These are phyloP conservation scores for Orientallactaga sibirica DNA, from an alignment of 2,797 vertebrate genomes.

Conservation along the genomic window DNA sequence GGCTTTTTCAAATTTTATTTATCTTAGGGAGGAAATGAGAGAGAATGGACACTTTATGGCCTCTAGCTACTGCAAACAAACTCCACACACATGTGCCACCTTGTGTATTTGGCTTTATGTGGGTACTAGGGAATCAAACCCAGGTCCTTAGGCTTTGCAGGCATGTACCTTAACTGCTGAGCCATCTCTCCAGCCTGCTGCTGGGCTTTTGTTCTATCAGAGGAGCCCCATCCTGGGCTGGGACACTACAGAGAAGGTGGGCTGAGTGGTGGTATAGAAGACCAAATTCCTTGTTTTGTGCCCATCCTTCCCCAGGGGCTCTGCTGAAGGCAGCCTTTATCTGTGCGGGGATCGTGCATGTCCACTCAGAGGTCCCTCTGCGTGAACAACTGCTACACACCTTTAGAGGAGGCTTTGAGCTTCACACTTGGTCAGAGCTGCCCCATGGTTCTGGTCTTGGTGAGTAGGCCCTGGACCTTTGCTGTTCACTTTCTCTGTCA, in stretches of 20 bases:
- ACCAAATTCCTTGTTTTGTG: not conserved
- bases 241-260: not conserved
- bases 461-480: conserved; percentile 75
- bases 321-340: conserved; percentile 96
- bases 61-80: too few relatives aligned
- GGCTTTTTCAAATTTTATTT: not conserved
- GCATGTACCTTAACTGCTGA: too few relatives aligned
- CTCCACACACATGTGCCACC: too few relatives aligned
- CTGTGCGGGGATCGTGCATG: conserved; percentile 91
- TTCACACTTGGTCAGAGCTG: conserved; percentile 95
- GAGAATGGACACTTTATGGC: too few relatives aligned
- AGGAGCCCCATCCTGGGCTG: not conserved
- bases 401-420: conserved; percentile 94
- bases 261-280: not conserved
- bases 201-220: not conserved
- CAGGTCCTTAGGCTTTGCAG: too few relatives aligned
- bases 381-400: conserved; percentile 90
- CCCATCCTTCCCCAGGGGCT: conserved; percentile 90
- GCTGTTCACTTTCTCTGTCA: not conserved
- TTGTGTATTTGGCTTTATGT: too few relatives aligned
- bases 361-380: conserved; percentile 89
- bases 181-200: not conserved
- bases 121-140: too few relatives aligned
- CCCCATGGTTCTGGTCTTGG: conserved; percentile 97
- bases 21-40: too few relatives aligned